phyloP scores from a whole-genome alignment of 2,113 vertebrate genomes.

The Eulacestoma nigropectus region DNA sequence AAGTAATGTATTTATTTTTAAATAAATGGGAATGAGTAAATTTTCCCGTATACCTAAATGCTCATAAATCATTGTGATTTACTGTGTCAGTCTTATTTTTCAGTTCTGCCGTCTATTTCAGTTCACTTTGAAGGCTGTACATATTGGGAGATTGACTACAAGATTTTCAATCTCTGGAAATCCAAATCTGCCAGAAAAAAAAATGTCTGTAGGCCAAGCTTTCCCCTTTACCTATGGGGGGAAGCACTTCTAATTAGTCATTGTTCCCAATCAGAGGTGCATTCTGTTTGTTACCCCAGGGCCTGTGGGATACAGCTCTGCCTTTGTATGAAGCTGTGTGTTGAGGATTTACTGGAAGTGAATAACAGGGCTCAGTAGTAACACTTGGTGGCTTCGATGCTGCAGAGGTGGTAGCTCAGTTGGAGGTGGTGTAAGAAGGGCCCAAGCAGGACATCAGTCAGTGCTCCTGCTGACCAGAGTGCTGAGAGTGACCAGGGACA shows the following conservation, averaged over 20 bases:
- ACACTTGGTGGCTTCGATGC: background rate
- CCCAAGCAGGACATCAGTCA: background rate
- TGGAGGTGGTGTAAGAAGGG: background rate
- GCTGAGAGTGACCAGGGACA: background rate
- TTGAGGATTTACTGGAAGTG: background rate
- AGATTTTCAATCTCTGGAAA: slow-evolving; percentile 35
- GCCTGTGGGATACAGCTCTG: background rate
- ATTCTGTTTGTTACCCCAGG: background rate
- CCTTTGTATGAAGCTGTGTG: background rate
- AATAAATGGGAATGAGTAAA: slow-evolving; percentile 3
- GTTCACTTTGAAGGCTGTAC: background rate
- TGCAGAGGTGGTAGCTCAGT: background rate
- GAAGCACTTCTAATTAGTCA: background rate
- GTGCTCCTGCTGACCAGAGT: background rate
- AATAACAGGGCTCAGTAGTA: background rate
- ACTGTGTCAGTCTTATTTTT: slow-evolving; percentile 13
- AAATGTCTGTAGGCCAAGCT: background rate
- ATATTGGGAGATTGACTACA: background rate
- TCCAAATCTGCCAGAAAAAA: background rate
- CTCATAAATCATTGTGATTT: slow-evolving; percentile 33
- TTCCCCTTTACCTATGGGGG: background rate
- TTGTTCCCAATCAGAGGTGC: background rate
- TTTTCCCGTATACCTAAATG: background rate
- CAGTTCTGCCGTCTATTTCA: slow-evolving; percentile 29
- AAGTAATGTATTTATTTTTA: slow-evolving; percentile 6